Percentiles rank a stretch among this genome's conserved stretches.
Conservation (phyloP, 2,888 invertebrate species). For the Cerastis leucographa region DNA sequence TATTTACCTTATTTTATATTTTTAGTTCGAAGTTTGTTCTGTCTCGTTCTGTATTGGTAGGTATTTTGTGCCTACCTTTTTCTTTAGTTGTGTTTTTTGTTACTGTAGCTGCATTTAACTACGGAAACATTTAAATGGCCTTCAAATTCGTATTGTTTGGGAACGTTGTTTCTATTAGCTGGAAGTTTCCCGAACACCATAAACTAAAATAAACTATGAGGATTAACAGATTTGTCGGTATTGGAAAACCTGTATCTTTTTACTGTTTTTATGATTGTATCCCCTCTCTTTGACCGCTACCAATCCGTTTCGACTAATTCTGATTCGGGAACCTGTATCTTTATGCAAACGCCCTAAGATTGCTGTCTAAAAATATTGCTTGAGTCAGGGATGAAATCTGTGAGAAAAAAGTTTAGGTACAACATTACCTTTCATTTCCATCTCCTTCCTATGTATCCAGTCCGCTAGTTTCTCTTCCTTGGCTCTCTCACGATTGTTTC, state of each 20-base stretch:
- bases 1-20: too few relatives aligned
- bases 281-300: not conserved
- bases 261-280: not conserved
- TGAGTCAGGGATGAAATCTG: not conserved
- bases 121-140: too few relatives aligned
- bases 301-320: not conserved
- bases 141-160: too few relatives aligned
- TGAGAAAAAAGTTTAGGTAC: not conserved
- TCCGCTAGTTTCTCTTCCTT: slow-evolving; percentile 88
- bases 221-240: not conserved
- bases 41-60: too few relatives aligned
- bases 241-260: not conserved
- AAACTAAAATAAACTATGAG: too few relatives aligned
- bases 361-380: not conserved
- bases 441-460: slow-evolving; percentile 91
- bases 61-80: too few relatives aligned
- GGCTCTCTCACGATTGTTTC: slow-evolving; percentile 78
- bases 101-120: too few relatives aligned
- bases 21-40: too few relatives aligned
- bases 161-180: too few relatives aligned
- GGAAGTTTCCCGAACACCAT: too few relatives aligned
- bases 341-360: not conserved
- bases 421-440: slow-evolving; percentile 89
- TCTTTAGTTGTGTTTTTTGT: too few relatives aligned
- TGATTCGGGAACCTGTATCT: not conserved